phyloP scores from a whole-genome alignment of 2,113 vertebrate species.

The Limanda limanda region DNA sequence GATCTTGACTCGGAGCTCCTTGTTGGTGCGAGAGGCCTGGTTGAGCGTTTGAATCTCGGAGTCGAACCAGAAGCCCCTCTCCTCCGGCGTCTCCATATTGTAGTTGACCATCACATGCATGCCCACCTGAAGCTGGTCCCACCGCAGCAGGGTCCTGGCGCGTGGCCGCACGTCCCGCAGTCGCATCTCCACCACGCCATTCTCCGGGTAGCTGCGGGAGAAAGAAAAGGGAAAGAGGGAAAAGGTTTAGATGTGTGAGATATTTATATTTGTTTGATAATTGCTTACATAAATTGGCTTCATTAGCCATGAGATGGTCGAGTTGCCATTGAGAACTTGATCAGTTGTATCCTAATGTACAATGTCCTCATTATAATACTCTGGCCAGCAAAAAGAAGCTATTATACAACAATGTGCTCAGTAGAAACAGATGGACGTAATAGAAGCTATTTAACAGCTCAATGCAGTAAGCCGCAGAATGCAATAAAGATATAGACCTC shows the following conservation, averaged over 20 bases:
- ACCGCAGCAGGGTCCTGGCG: slow-evolving; percentile 89
- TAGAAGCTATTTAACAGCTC: background rate
- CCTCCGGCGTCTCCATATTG: slow-evolving; percentile 94
- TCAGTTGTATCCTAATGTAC: too few species aligned
- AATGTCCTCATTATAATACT: background rate
- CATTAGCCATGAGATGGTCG: too few species aligned
- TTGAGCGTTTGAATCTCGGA: slow-evolving; percentile 91
- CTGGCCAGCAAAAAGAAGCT: background rate
- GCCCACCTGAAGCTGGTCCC: slow-evolving; percentile 90
- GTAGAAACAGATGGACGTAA: slow-evolving; percentile 7
- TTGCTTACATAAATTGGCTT: too few species aligned
- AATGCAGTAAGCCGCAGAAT: background rate
- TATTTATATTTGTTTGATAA: background rate
- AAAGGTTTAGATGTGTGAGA: background rate
- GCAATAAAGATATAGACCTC: background rate
- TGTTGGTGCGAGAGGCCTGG: slow-evolving; percentile 94
- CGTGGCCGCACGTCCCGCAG: slow-evolving; percentile 89
- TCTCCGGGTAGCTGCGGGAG: slow-evolving; percentile 91
- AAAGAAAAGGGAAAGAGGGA: too few species aligned
- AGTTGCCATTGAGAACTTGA: background rate
- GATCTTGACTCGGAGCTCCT: slow-evolving; percentile 95
- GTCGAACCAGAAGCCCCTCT: slow-evolving; percentile 98
- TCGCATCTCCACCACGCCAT: slow-evolving; percentile 91
- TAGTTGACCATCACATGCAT: slow-evolving; percentile 95
- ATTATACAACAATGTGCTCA: background rate